Percentiles rank a stretch among this genome's conserved stretches.
Conservation (phyloP, 2,888 invertebrate genomes). For the Volucella bombylans region DNA sequence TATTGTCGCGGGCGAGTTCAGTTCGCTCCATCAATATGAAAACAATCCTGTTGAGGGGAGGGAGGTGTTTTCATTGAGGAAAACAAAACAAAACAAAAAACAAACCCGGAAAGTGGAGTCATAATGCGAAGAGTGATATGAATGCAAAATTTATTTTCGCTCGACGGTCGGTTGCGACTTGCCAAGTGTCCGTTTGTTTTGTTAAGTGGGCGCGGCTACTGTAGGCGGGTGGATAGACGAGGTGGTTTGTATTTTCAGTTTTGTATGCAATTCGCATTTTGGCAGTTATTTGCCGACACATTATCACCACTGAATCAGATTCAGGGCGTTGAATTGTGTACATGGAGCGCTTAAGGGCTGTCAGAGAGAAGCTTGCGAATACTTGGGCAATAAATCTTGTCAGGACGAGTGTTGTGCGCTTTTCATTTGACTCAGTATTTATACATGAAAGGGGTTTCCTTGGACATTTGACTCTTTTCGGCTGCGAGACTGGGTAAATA, state of each 20-base stretch:
- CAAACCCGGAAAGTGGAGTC: constrained; percentile 47
- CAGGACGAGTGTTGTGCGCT: constrained; percentile 47
- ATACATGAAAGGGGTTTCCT: constrained; percentile 23
- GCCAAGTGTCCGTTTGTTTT: constrained; percentile 23
- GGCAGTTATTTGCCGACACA: constrained; percentile 74
- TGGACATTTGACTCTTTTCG: constrained; percentile 1
- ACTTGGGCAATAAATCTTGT: constrained; percentile 69
- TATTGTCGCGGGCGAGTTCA: constrained; percentile 33
- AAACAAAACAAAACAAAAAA: constrained; percentile 31
- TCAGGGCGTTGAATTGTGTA: constrained; percentile 65
- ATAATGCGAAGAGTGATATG: constrained; percentile 73
- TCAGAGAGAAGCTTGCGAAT: constrained; percentile 33
- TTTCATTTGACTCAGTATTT: constrained; percentile 61
- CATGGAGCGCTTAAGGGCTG: constrained; percentile 65
- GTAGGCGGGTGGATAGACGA: neutral
- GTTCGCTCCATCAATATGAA: constrained; percentile 40
- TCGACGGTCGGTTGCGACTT: constrained; percentile 31
- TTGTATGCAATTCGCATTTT: constrained; percentile 72
- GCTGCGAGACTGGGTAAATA: constrained; percentile 43
- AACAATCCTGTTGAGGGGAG: constrained; percentile 21
- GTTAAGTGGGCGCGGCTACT: neutral
- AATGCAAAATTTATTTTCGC: constrained; percentile 70
- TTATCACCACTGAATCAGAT: constrained; percentile 73
- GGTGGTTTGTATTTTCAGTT: constrained; percentile 40
- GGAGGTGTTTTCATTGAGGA: constrained; percentile 30